Conservation (phyloP, 2,797 vertebrate species). For the Hapalemur alaotrensis region DNA sequence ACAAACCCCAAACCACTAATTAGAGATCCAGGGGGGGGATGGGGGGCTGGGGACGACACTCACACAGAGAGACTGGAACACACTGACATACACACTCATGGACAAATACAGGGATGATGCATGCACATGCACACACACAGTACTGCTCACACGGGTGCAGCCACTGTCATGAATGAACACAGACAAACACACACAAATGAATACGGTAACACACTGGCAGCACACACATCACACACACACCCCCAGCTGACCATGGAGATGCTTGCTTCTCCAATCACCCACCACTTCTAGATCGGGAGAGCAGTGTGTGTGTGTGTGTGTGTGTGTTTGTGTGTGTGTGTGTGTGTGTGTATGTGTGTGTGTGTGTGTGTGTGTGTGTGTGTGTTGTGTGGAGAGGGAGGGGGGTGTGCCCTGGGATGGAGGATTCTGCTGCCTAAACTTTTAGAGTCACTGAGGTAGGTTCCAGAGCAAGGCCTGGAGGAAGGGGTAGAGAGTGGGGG, state of each 20-base stretch:
- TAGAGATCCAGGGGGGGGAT: conserved; percentile 76
- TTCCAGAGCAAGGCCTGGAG: neutral
- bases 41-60: conserved; percentile 78
- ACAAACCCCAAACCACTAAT: conserved; percentile 83
- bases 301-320: neutral
- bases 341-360: neutral
- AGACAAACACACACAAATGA: neutral
- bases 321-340: neutral
- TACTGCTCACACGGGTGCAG: neutral
- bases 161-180: conserved; percentile 52
- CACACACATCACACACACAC: neutral
- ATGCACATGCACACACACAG: neutral
- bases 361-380: neutral
- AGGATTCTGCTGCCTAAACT: neutral
- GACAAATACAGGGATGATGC: conserved; percentile 47
- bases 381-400: neutral
- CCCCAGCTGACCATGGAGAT: conserved; percentile 10
- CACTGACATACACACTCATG: conserved; percentile 71
- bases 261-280: conserved; percentile 16
- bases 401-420: neutral
- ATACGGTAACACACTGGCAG: neutral
- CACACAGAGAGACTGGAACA: conserved; percentile 76
- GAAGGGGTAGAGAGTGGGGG: neutral
- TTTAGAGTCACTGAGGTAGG: neutral
- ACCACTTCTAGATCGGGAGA: neutral